Conservation (phyloP, 2,113 vertebrate species). For the Bothrops jararaca region DNA sequence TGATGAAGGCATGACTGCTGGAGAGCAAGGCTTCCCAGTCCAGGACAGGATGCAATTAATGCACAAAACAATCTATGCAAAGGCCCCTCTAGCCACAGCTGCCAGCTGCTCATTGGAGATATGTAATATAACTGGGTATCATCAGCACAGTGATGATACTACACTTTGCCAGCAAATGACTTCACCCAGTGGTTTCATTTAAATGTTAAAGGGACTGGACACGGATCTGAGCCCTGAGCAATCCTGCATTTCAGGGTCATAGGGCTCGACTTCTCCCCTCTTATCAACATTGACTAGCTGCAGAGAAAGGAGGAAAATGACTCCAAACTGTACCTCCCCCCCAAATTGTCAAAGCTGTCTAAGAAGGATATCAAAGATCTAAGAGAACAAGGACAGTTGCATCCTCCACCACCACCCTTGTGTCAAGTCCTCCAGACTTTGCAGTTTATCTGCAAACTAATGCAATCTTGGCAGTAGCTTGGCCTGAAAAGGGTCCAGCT, state of each 20-base stretch:
- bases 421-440: background rate
- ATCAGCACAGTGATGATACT: background rate
- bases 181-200: background rate
- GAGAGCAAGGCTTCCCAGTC: too few species aligned
- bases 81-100: too few species aligned
- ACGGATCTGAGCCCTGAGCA: background rate
- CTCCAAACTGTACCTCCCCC: background rate
- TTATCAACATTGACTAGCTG: too few species aligned
- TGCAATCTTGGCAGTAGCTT: background rate
- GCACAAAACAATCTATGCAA: too few species aligned
- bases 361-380: background rate
- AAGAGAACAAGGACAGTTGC: too few species aligned
- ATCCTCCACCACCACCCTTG: background rate
- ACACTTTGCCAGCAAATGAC: background rate
- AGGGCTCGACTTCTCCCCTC: background rate
- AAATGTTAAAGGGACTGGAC: background rate
- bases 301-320: background rate
- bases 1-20: background rate
- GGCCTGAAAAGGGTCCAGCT: background rate
- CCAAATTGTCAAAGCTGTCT: background rate
- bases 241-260: background rate
- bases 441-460: background rate
- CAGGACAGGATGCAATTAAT: too few species aligned
- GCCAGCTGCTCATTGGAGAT: background rate
- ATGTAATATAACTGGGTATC: background rate